Evolutionary conservation across 2,888 invertebrate species (phyloP), one percentile per base, ranked within the genome.

Genomic region (Drosophila meridionalis): DNA sequence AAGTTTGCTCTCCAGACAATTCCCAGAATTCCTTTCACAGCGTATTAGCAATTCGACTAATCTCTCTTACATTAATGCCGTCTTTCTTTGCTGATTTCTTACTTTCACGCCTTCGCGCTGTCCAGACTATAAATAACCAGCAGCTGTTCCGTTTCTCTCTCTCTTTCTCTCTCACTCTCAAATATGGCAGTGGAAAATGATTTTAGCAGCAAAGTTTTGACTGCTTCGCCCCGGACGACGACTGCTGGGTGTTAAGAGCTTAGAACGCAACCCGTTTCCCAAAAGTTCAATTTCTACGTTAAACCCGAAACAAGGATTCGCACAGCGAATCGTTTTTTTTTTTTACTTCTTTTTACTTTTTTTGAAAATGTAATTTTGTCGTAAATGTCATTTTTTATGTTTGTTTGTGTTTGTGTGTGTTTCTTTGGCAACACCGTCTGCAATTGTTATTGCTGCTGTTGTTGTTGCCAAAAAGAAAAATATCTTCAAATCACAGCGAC

Each of bases 381-480:
- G 80, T 80, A 78, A 84, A 83, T 82, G 84, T 82, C 80, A 82
- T 82, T 82, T 84, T 84, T 84, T 83, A 83, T 82, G 82, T 82
- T 53, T 55, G 45, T 59, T 57, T 61, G 36, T 68, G 50, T 42
- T 8, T 43, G 45, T 3, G 36, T 48, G 34, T 65, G 56, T 26
- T 56, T 4, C 5, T 61, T 66, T 58, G 55, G 32, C 50, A 68
- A 32, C 63, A 45, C 34, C 78, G 63, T 63, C 67, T 70, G 73
- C 81, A 83, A 83, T 83, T 83, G 82, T 82, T 82, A 70, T 69
- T 69, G 48, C 65, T 75, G 69, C 56, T 43, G 43, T 20, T 20
- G 45, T 12, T 47, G 43, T 9, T 43, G 57, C 30, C 48, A 59
- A 68, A 53, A 62, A 69, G 82, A 82, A 80, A 83, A 83, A 83